These are phyloP conservation scores for Crotalus tigris DNA, from an alignment of 2,113 vertebrate genomes.

Conservation along the genomic window DNA sequence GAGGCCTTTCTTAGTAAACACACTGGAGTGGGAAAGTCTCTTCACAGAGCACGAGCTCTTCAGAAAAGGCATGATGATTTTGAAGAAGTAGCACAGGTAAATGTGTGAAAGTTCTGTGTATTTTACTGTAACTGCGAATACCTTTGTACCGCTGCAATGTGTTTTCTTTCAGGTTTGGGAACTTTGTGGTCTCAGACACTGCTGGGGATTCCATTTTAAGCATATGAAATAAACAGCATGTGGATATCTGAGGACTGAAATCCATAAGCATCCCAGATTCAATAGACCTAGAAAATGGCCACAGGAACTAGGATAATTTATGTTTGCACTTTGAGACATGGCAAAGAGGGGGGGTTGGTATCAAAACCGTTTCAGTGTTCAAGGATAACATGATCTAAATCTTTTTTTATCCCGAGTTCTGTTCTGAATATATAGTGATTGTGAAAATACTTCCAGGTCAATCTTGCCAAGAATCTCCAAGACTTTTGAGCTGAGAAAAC, in stretches of 20 bases:
- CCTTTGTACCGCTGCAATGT: neutral
- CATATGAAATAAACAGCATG: neutral
- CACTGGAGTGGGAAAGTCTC: slow-evolving; percentile 91
- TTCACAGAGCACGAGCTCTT: slow-evolving; percentile 90
- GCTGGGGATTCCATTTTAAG: neutral
- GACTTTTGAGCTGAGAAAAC: neutral
- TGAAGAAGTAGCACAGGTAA: slow-evolving; percentile 97
- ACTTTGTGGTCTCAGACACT: neutral
- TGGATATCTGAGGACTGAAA: neutral
- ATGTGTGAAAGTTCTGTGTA: neutral
- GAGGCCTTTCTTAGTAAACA: slow-evolving; percentile 98
- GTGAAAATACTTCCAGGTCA: neutral
- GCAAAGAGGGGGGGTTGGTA: neutral
- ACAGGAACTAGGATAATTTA: neutral
- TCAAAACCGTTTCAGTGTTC: neutral
- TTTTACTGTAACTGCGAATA: neutral
- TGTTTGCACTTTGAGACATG: neutral
- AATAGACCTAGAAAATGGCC: neutral
- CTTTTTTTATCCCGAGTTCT: neutral
- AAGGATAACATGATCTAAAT: neutral
- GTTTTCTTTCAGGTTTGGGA: neutral
- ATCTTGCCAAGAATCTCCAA: neutral
- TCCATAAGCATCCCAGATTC: neutral
- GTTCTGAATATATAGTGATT: neutral
- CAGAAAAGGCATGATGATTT: slow-evolving; percentile 97